Conservation (phyloP, 2,113 vertebrate species). For the Pomatostomus ruficeps region DNA sequence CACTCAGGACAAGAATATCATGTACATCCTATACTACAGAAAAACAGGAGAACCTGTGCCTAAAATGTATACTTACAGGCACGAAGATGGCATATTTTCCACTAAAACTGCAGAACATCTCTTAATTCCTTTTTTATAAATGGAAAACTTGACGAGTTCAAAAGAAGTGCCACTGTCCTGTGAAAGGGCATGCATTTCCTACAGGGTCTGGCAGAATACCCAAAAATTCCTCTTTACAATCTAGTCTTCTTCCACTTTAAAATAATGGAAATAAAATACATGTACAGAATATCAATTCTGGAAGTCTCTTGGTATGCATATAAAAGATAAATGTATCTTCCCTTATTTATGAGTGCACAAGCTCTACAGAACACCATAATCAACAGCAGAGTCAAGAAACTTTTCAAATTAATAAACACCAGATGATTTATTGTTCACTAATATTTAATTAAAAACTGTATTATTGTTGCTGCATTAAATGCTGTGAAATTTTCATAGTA, state of each 20-base stretch:
- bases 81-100: neutral
- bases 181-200: neutral
- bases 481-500: neutral
- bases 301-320: neutral
- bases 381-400: neutral
- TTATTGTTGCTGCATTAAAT: neutral
- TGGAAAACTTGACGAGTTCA: neutral
- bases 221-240: neutral
- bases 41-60: neutral
- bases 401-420: conserved; percentile 8
- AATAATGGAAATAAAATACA: neutral
- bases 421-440: neutral
- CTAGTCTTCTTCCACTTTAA: neutral
- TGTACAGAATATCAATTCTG: neutral
- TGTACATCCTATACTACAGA: neutral
- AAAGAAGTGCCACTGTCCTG: neutral
- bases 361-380: neutral
- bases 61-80: neutral
- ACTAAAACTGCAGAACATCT: neutral
- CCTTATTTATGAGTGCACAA: neutral
- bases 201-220: neutral
- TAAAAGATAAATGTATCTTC: neutral
- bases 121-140: neutral
- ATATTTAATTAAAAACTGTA: neutral
- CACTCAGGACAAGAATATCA: neutral